Evolutionary conservation across 2,797 vertebrate genomes (phyloP), one percentile per base, ranked within the genome.

Genomic region (Melanotaenia trifasciata): DNA sequence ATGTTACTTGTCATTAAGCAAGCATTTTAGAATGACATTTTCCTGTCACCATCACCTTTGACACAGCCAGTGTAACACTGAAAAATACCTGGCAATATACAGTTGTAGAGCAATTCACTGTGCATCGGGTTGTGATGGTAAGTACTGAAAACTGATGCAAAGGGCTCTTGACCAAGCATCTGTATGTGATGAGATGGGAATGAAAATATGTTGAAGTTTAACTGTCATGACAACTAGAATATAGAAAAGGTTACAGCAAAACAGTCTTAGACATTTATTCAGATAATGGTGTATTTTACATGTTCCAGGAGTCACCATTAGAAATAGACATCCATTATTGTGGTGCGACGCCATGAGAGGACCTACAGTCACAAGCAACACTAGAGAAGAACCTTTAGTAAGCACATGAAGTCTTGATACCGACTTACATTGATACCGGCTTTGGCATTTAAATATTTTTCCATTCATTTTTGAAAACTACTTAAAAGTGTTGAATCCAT

Each of bases 341-440:
- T 83, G 35, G 74, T 40, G 33, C 7, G 67, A 74, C 81, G 72
- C 79, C 58, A 78, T 59, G 38, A 76, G 80, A 80, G 63, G 67
- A 80, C 75, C 75, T 64, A 60, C 30, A 72, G 65, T 82, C 69
- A 76, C 62, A 92, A 91, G 94, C 93, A 93, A 93, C 88, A 94
- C 93, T 92, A 93, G 87, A 95, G 91, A 90, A 93, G 94, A 92
- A 90, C 92, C 92, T 91, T 95, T 94, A 91, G 91, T 92, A 94
- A 97, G 95, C 95, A 96, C 95, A 97, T 94, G 80, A 87, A 94
- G 94, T 95, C 91, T 20, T 1, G 16, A 47, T 47, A 47, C 43
- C 5, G 18, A 47, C 43, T 93, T 90, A 93, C 94, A 81, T 88
- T 92, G 91, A 95, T 93, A 69, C 90, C 83, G 88, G 90, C 90